Base-by-base conservation (phyloP, 2,888 invertebrate species). In the Pollenia griseotomentosa region DNA sequence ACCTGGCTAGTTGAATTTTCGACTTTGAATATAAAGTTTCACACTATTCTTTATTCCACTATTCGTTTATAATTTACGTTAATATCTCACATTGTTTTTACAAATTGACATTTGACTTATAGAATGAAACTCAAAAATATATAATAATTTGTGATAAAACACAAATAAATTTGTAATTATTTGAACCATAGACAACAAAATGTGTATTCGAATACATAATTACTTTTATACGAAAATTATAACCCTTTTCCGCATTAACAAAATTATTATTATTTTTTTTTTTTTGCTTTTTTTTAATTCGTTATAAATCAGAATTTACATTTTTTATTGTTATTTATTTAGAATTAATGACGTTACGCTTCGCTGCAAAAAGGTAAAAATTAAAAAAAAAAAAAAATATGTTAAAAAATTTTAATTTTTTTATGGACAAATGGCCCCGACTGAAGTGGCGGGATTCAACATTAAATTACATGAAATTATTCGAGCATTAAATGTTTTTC, bases 321-420 rank as follows among this genome's bases (percentile, higher is more conserved):
- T 71, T 71, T 77, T 19, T 82, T 77, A 46, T 59, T 33, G 44
- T 55, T 61, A 66, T 63, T 82, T 40, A 42, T 79, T 75, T 51
- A 81, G 83, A 83, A 77, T 81, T 80, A 78, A 81, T 84, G 57
- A 81, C 55, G 87, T 81, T 84, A 87, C 84, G 87, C 81, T 84
- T 81, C 40, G 77, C 9, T 71, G 87, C 68, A 53, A 84, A 53
- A 84, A 78, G 61, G 73, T 23, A 23, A 23, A 23, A 23, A 23
- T 23, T 23, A 23, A 23, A 23, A 3, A 23, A 23, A 51, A 48
- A 61, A 65, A 23, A 4, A 48, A 7, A 9, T 42, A 46, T n/a
- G n/a, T 11, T n/a, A 51, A 75, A 61, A 77, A 12, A 55, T 51
- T 7, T 61, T 46, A 5, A 44, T 19, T 55, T 33, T 83, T 77